Conservation (phyloP, 1,140 invertebrate genomes). For the Cyphomyrmex costatus region DNA sequence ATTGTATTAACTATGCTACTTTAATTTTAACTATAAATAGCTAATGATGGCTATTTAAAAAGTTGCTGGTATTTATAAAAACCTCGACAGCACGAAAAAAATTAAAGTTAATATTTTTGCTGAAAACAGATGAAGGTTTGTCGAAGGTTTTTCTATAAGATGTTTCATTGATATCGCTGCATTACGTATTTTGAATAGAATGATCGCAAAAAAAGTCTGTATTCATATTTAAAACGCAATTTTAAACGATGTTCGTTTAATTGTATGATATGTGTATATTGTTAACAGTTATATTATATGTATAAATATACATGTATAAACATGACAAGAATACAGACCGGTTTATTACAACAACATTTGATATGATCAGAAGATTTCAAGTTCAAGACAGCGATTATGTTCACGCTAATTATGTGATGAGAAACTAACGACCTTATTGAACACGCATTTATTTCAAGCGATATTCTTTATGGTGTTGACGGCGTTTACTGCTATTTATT, state of each 20-base stretch:
- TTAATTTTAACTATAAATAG: neutral
- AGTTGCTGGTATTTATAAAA: conserved; percentile 15
- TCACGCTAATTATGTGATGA: neutral
- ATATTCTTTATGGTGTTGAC: conserved; percentile 1
- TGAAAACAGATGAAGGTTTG: conserved; percentile 8
- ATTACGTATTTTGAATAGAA: neutral
- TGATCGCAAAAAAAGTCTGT: neutral
- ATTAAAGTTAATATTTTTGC: conserved; percentile 46
- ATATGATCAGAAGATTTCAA: neutral
- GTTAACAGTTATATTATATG: neutral
- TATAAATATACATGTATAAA: neutral
- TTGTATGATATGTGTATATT: conserved; percentile 22
- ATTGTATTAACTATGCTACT: conserved; percentile 17
- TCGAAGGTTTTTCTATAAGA: conserved; percentile 12
- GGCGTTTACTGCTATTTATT: neutral
- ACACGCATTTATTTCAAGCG: neutral
- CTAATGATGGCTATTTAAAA: conserved; percentile 29
- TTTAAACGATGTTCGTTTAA: conserved; percentile 1
- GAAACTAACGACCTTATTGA: neutral
- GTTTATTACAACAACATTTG: conserved; percentile 21
- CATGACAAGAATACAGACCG: neutral
- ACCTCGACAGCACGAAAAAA: neutral
- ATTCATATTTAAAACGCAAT: conserved; percentile 3
- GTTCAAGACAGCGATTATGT: neutral
- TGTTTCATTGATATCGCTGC: neutral